Evolutionary conservation across 2,888 invertebrate species (phyloP), one percentile per base, ranked within the genome.

Genomic region (Exocentrus adspersus): DNA sequence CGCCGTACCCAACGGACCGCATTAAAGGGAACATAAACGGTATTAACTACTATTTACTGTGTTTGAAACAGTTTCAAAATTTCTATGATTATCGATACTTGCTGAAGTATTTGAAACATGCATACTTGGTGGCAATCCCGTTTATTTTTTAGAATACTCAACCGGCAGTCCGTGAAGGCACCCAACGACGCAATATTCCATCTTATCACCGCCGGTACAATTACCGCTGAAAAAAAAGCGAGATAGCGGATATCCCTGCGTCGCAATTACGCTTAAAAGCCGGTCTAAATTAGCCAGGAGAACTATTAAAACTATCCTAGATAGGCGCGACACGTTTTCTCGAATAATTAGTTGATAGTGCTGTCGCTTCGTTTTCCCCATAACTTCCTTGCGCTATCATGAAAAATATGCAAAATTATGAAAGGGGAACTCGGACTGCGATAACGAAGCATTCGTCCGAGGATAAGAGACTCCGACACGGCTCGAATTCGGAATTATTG

Each of bases 401-500:
- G 63, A 72, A 74, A 75, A 75, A 73, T 75, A 75, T 73, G 74
- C 70, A 73, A 74, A 75, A 74, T 72, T 77, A 77, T 77, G 75
- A 77, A 77, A 75, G 72, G 74, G 70, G 74, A 69, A 72, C 74
- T 73, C 12, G 28, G 51, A 43, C n/a, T n/a, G n/a, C 32, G 60
- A 60, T 60, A 53, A 60, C 53, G 12, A 21, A 20, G 37, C 37
- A 72, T 65, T 69, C 66, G 61, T 58, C n/a, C 50, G 50, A 56
- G 65, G 72, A 74, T 74, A 72, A 74, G 67, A 56, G 69, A 66
- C 64, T n/a, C n/a, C n/a, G 64, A 65, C 71, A 66, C 68, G 72
- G 62, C 65, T 73, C 52, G 68, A 70, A 72, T 72, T 65, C 65
- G 71, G 68, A 69, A 65, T 61, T 54, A 12, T 62, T 53, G 60